Evolutionary conservation across 2,888 invertebrate genomes (phyloP), one percentile per base, ranked within the genome.

Genomic region (Artemia sinica): DNA sequence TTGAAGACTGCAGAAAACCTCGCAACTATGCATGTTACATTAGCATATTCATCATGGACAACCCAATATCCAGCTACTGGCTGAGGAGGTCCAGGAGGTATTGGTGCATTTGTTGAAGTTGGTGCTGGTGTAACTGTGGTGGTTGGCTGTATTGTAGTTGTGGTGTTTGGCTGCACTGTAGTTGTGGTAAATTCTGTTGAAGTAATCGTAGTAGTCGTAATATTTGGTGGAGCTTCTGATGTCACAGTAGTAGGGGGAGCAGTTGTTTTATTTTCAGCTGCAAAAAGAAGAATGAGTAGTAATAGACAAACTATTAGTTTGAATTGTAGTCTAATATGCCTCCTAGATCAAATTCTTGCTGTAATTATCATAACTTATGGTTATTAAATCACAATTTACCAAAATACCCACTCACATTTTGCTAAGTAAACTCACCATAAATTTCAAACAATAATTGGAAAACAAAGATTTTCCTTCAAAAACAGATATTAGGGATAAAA

Each of bases 1-100:
- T 83, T 84, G 69, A 88, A 77, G 75, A 84, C 83, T 8, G 84
- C 81, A 0, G 86, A 85, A 80, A 87, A 84, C 77, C 84, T 80
- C 9, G 85, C 77, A 67, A 86, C 75, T 49, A 89, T 81, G 74
- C 88, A 88, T 8, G 84, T 83, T 0, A 79, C 75, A 74, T 84
- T 84, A 1, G 69, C 71, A 50, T 75, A 75, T 12, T 72, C 69
- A 65, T 80, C 77, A 13, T 77, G 75, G 8, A 81, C 76, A 48
- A 72, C 72, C 84, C 84, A 85, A 71, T 76, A 79, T 63, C 81
- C 82, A 67, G 77, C 75, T 65, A 74, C 73, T 10, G 80, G 79
- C 49, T 76, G 74, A 11, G 75, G 74, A 52, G 73, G 73, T 2
- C 76, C 74, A 48, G 74, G 70, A 51, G 75, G 73, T 9, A 58